phyloP scores from a whole-genome alignment of 2,888 invertebrate species.

The Philonicus albiceps region DNA sequence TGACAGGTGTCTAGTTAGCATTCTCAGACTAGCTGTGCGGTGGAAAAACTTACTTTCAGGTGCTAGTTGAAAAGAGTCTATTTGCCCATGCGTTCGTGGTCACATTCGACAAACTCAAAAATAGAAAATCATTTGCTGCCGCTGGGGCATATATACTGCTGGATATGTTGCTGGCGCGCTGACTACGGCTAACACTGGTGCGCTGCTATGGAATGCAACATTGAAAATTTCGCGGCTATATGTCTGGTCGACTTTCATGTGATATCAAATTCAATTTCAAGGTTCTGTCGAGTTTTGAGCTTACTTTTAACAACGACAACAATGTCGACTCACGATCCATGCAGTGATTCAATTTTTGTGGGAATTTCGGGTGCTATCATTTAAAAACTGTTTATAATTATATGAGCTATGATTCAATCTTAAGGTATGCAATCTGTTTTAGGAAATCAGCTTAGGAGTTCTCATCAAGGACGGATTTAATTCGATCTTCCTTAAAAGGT shows the following conservation, averaged over 20 bases:
- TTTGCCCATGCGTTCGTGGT: not conserved
- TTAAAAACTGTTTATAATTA: not conserved
- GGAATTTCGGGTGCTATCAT: not conserved
- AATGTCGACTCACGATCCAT: not conserved
- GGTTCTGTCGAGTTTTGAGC: not conserved
- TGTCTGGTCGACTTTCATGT: slow-evolving; percentile 15
- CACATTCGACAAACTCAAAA: not conserved
- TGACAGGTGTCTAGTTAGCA: slow-evolving; percentile 26
- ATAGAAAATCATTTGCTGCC: not conserved
- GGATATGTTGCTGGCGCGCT: not conserved
- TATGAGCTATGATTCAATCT: not conserved
- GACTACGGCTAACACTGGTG: not conserved
- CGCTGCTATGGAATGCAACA: slow-evolving; percentile 13
- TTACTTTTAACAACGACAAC: not conserved
- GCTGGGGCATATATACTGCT: not conserved
- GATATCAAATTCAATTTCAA: slow-evolving; percentile 24
- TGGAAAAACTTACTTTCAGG: not conserved
- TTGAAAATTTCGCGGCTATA: slow-evolving; percentile 16
- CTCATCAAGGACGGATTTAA: not conserved
- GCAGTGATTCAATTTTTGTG: not conserved
- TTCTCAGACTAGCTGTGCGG: not conserved
- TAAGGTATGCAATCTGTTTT: not conserved
- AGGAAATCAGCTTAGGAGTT: not conserved
- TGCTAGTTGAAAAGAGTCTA: not conserved
- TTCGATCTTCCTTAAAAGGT: not conserved